Evolutionary conservation across 30 jellyfish, hydroid and myxozoan genomes (phyloP).

Genomic region (Nemopilema nomurai): DNA sequence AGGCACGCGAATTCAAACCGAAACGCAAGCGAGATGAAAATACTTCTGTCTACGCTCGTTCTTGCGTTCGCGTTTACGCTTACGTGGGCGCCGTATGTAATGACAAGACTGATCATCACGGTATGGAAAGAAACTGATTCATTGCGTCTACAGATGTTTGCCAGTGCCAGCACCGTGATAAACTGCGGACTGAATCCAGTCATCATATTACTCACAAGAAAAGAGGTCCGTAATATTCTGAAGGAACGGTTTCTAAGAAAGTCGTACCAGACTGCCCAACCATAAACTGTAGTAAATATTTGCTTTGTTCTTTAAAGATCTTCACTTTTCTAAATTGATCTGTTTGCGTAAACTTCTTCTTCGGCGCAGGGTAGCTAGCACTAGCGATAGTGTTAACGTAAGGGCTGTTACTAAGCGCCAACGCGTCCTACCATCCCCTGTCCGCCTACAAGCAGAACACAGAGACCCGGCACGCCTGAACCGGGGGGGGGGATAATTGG

Average conservation of each 20-base stretch:
- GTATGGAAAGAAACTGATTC: slow-evolving; percentile 57
- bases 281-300: neutral
- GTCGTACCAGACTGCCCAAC: neutral
- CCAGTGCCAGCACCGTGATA: slow-evolving; percentile 59
- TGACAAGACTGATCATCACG: slow-evolving; percentile 48
- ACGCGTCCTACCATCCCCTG: neutral
- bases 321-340: too few species aligned
- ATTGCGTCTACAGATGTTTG: slow-evolving; percentile 44
- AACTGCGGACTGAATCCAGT: slow-evolving; percentile 66
- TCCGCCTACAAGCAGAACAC: neutral
- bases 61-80: slow-evolving; percentile 58
- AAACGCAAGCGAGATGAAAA: slow-evolving; percentile 35
- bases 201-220: slow-evolving; percentile 41
- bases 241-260: neutral
- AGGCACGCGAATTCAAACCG: slow-evolving; percentile 23
- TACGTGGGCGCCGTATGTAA: slow-evolving; percentile 69
- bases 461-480: neutral
- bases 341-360: too few species aligned
- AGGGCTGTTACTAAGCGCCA: neutral
- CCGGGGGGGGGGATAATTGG: too few species aligned
- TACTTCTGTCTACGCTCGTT: slow-evolving; percentile 40
- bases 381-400: too few species aligned
- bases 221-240: slow-evolving; percentile 48
- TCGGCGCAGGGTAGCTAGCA: too few species aligned
- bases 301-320: neutral